These are phyloP conservation scores for Ectropis crepuscularia DNA, from an alignment of 2,888 invertebrate genomes.

Conservation along the genomic window DNA sequence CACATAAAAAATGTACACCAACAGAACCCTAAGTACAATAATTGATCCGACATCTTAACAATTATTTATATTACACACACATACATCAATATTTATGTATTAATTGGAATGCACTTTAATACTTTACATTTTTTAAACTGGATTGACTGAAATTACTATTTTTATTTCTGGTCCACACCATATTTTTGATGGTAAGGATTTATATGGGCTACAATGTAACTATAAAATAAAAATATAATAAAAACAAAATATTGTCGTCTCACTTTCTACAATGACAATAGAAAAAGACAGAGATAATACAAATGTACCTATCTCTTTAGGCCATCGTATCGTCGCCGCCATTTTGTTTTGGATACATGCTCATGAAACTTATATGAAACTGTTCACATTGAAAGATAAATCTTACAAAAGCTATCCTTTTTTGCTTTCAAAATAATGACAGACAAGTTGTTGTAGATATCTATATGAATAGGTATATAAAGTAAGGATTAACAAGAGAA, in stretches of 20 bases:
- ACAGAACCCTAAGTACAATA: slow-evolving; percentile 75
- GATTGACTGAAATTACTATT: slow-evolving; percentile 16
- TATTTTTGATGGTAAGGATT: background rate
- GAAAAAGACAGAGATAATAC: no score
- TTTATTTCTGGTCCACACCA: slow-evolving; percentile 7
- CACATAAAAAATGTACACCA: slow-evolving; percentile 62
- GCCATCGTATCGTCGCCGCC: no score
- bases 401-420: background rate
- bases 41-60: slow-evolving; percentile 69
- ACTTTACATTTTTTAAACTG: slow-evolving; percentile 23
- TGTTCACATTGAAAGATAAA: background rate
- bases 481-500: slow-evolving; percentile 21
- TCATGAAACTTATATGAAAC: no score
- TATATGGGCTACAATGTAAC: background rate
- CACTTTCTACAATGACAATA: no score
- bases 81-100: slow-evolving; percentile 36
- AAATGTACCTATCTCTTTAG: no score
- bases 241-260: no score
- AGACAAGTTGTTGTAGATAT: slow-evolving; percentile 7
- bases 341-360: no score
- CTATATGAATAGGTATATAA: slow-evolving; percentile 14
- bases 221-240: background rate
- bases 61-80: slow-evolving; percentile 49
- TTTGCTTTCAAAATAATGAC: slow-evolving; percentile 12
- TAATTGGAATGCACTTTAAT: slow-evolving; percentile 59